phyloP scores from a whole-genome alignment of 2,113 vertebrate genomes.

The Dasyprocta punctata region DNA sequence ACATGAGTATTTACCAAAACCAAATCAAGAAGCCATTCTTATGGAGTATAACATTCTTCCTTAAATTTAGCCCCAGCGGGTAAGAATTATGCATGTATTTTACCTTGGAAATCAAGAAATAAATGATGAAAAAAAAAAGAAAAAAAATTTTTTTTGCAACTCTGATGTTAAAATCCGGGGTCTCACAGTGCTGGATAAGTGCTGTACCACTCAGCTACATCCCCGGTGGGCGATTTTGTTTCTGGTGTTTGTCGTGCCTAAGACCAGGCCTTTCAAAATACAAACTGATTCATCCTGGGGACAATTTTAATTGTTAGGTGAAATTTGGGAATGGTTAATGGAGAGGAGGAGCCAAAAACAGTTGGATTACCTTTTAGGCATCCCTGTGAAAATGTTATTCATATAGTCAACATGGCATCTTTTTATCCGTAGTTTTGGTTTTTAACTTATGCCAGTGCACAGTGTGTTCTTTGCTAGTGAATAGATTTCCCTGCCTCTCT shows the following conservation, averaged over 20 bases:
- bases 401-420: not conserved
- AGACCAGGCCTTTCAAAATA: not conserved
- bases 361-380: not conserved
- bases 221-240: not conserved
- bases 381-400: constrained; percentile 5
- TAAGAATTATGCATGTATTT: not conserved
- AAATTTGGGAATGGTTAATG: not conserved
- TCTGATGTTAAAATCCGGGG: not conserved
- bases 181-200: not conserved
- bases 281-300: not conserved
- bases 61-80: constrained; percentile 6
- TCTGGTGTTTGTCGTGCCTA: constrained; percentile 9
- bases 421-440: constrained; percentile 24
- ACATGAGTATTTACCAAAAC: not conserved
- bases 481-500: constrained; percentile 10
- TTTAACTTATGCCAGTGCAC: not conserved
- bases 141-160: not conserved
- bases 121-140: not conserved
- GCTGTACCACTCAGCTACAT: not conserved
- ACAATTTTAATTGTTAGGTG: constrained; percentile 4
- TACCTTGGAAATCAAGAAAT: constrained; percentile 39
- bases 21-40: not conserved
- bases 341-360: not conserved
- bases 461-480: not conserved
- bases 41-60: not conserved